Conservation (phyloP, 2,113 vertebrate genomes). For the Bostrychus sinensis region DNA sequence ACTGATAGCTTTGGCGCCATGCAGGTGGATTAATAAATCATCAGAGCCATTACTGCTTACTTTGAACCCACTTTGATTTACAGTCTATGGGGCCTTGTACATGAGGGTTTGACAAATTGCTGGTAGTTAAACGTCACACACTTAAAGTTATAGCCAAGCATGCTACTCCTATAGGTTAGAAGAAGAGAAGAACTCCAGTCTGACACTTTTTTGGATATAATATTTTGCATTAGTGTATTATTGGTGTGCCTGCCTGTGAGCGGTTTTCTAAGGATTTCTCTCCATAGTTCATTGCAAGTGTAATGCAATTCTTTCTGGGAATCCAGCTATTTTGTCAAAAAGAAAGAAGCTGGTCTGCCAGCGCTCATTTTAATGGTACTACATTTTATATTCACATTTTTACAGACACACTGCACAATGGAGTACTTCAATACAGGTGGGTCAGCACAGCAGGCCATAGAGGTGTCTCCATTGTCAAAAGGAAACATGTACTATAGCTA, state of each 20-base stretch:
- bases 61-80: conserved; percentile 17
- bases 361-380: not conserved
- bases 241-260: not conserved
- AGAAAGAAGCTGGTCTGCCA: not conserved
- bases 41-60: conserved; percentile 20
- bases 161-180: not conserved
- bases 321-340: not conserved
- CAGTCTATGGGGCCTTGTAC: not conserved
- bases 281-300: not conserved
- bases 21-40: conserved; percentile 27
- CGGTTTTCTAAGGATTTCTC: not conserved
- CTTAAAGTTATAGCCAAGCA: conserved; percentile 1
- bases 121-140: conserved; percentile 2
- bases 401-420: too few relatives aligned
- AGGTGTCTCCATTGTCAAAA: too few relatives aligned
- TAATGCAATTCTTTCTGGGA: too few relatives aligned
- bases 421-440: too few relatives aligned
- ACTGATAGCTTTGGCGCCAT: conserved; percentile 8
- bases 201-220: not conserved
- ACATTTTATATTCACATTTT: too few relatives aligned
- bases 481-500: too few relatives aligned
- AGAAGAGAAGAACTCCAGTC: not conserved
- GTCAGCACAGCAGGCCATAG: too few relatives aligned
- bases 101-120: conserved; percentile 1
- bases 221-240: not conserved